Conservation (phyloP, 1,140 invertebrate genomes). For the Trichonephila clavata region DNA sequence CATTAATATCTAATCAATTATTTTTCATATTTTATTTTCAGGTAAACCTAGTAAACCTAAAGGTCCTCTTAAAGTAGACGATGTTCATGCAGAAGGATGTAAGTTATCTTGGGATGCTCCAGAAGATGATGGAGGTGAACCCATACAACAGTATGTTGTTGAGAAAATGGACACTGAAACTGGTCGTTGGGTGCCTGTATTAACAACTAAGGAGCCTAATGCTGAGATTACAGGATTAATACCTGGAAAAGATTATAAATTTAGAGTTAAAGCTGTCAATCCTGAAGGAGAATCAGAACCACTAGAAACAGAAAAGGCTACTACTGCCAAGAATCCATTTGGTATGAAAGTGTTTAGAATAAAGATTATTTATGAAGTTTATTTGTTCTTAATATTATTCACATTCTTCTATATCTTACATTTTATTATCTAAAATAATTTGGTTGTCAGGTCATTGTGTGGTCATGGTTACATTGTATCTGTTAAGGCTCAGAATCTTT, state of each 20-base stretch:
- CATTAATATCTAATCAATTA: background rate
- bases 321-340: slow-evolving; percentile 95
- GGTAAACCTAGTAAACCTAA: slow-evolving; percentile 88
- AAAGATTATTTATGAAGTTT: background rate
- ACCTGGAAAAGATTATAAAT: slow-evolving; percentile 98
- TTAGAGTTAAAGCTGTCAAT: slow-evolving; percentile 98
- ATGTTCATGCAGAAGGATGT: slow-evolving; percentile 94
- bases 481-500: too few relatives aligned
- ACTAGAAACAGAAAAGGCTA: slow-evolving; percentile 90
- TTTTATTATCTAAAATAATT: too few relatives aligned
- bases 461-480: too few relatives aligned
- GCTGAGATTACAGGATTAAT: slow-evolving; percentile 87
- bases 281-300: slow-evolving; percentile 96
- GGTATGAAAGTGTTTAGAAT: slow-evolving; percentile 15
- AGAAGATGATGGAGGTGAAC: slow-evolving; percentile 96
- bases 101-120: slow-evolving; percentile 97
- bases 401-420: too few relatives aligned
- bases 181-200: slow-evolving; percentile 95
- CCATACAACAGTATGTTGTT: slow-evolving; percentile 95
- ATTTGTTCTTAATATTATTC: background rate
- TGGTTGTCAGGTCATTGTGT: too few relatives aligned
- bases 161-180: slow-evolving; percentile 97
- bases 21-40: slow-evolving; percentile 87
- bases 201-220: slow-evolving; percentile 88
- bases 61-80: slow-evolving; percentile 90